phyloP scores from a whole-genome alignment of 2,797 vertebrate genomes.

The Parauchenoglanis punctatus region DNA sequence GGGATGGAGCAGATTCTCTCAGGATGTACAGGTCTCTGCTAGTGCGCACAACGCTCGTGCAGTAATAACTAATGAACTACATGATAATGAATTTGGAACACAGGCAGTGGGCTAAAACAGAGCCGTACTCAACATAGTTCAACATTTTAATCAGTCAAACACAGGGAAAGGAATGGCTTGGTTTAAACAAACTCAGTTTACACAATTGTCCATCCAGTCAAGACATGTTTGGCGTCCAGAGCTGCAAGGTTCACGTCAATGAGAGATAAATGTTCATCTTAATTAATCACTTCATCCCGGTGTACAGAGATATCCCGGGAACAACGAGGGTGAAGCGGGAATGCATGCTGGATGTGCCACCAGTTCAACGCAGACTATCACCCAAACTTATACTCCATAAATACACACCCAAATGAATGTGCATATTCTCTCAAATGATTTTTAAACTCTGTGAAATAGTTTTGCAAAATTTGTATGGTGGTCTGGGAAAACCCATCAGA shows the following conservation, averaged over 20 bases:
- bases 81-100: conserved; percentile 38
- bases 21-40: conserved; percentile 39
- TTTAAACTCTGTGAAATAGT: background rate
- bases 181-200: background rate
- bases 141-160: background rate
- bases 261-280: background rate
- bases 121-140: background rate
- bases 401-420: background rate
- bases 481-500: background rate
- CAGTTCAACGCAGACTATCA: background rate
- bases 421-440: background rate
- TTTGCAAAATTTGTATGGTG: background rate
- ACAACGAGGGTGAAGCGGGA: background rate
- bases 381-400: background rate
- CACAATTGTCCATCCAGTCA: background rate
- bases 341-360: background rate
- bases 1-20: conserved; percentile 48
- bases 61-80: conserved; percentile 55
- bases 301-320: background rate
- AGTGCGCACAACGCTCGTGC: conserved; percentile 3
- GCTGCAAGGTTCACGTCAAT: background rate
- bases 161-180: background rate
- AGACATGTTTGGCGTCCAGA: background rate
- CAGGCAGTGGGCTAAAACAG: conserved; percentile 25
- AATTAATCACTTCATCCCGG: background rate